A percentile compares a stretch with the other conserved stretches of the same genome.
Evolutionary conservation across 2,113 vertebrate species (phyloP).

Genomic region (Leiothrix lutea): DNA sequence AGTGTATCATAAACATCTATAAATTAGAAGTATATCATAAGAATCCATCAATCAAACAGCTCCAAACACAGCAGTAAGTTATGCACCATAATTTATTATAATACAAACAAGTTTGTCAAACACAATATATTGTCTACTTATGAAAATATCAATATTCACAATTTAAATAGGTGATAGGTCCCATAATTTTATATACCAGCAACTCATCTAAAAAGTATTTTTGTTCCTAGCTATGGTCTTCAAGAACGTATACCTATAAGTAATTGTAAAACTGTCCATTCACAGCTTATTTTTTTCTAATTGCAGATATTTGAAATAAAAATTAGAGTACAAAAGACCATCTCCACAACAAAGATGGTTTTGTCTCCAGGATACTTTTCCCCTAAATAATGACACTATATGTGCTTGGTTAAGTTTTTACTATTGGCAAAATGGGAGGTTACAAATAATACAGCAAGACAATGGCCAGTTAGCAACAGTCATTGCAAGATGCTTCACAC

Average conservation of each 20-base stretch:
- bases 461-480: conserved; percentile 47
- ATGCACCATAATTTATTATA: conserved; percentile 75
- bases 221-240: conserved; percentile 51
- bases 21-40: not conserved
- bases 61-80: conserved; percentile 8
- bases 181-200: conserved; percentile 25
- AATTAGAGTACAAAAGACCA: conserved; percentile 27
- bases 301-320: conserved; percentile 10
- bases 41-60: not conserved
- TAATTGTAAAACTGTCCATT: conserved; percentile 35
- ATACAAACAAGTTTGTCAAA: conserved; percentile 75
- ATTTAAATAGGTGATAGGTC: conserved; percentile 53
- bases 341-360: conserved; percentile 6
- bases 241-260: not conserved
- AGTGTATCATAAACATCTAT: not conserved
- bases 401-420: not conserved
- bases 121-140: conserved; percentile 75
- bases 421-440: not conserved
- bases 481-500: conserved; percentile 46
- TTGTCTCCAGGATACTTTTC: not conserved
- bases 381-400: not conserved
- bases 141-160: conserved; percentile 75
- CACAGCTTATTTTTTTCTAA: conserved; percentile 44
- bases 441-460: conserved; percentile 16
- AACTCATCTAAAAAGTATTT: conserved; percentile 37